Evolutionary conservation across 2,888 invertebrate species (phyloP).

Genomic region (Lamellibrachia columna): DNA sequence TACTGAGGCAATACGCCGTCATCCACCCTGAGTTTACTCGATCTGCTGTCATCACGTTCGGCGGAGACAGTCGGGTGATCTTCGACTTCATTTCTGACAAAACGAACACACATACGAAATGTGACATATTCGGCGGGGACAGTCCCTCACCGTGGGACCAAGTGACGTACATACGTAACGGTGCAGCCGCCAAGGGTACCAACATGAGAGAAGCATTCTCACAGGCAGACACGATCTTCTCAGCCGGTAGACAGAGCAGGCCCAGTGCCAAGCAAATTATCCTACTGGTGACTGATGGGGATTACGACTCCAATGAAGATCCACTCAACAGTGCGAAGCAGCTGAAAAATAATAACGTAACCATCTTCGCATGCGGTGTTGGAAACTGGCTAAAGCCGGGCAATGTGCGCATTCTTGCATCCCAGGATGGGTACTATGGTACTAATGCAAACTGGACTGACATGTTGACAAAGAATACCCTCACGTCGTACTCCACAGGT

Average conservation of each 20-base stretch:
- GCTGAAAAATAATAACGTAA: conserved; percentile 18
- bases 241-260: conserved; percentile 25
- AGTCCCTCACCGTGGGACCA: background rate
- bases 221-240: conserved; percentile 29
- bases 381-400: conserved; percentile 37
- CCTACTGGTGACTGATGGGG: conserved; percentile 36
- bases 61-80: too few species aligned
- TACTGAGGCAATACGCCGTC: too few species aligned
- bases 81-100: too few species aligned
- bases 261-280: conserved; percentile 34
- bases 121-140: conserved; percentile 24
- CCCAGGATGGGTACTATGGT: conserved; percentile 28
- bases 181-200: conserved; percentile 20
- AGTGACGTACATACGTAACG: background rate
- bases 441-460: background rate
- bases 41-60: too few species aligned
- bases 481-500: background rate
- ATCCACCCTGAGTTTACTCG: too few species aligned
- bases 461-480: background rate
- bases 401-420: conserved; percentile 33
- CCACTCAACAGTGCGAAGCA: conserved; percentile 19
- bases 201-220: conserved; percentile 33
- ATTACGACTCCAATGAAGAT: conserved; percentile 29
- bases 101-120: too few species aligned
- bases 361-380: conserved; percentile 30